These are phyloP conservation scores for Polydrusus cervinus DNA, from an alignment of 2,888 invertebrate genomes.

Conservation along the genomic window DNA sequence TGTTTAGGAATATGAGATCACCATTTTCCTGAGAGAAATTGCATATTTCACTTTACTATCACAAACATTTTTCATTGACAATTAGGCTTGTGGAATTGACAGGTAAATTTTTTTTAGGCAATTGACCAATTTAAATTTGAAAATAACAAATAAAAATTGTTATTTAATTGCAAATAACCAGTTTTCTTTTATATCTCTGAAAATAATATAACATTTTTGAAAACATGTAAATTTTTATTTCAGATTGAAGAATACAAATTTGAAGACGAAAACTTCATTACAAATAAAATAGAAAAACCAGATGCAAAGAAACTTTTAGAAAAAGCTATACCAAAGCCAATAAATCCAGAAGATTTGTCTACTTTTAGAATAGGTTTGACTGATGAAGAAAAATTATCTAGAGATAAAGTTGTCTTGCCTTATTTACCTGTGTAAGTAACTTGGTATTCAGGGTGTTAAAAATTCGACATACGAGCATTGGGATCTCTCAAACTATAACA, in stretches of 20 bases:
- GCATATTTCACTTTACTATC: too few species aligned
- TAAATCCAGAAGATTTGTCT: conserved; percentile 71
- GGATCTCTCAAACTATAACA: too few species aligned
- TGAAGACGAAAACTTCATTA: conserved; percentile 66
- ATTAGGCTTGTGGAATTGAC: too few species aligned
- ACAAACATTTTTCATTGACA: too few species aligned
- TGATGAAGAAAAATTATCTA: conserved; percentile 77
- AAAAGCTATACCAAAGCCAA: conserved; percentile 60
- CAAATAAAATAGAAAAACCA: conserved; percentile 65
- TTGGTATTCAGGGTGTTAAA: not conserved
- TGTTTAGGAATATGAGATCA: too few species aligned
- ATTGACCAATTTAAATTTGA: too few species aligned
- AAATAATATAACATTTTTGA: not conserved
- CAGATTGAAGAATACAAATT: conserved; percentile 66
- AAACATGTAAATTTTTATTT: conserved; percentile 13
- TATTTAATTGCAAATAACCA: too few species aligned
- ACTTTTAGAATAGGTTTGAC: conserved; percentile 80
- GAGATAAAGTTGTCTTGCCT: conserved; percentile 74
- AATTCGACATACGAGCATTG: too few species aligned
- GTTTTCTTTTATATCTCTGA: too few species aligned
- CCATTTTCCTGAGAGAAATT: too few species aligned
- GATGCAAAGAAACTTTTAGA: conserved; percentile 61
- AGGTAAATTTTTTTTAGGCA: too few species aligned
- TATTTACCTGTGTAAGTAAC: conserved; percentile 74
- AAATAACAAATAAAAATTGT: too few species aligned